Base-by-base conservation (phyloP, 2,888 invertebrate genomes). In the Philereme vetulata region DNA sequence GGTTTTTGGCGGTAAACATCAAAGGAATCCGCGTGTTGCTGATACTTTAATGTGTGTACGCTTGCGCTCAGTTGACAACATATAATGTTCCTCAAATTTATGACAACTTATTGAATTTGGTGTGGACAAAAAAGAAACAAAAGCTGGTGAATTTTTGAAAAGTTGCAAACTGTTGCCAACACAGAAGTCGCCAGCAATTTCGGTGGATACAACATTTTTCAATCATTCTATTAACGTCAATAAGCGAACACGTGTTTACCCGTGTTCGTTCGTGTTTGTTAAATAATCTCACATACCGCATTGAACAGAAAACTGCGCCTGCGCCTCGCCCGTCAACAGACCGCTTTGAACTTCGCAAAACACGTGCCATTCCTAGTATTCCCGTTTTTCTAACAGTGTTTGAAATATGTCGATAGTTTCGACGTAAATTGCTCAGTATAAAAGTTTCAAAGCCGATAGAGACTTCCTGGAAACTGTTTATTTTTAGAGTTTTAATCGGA, bases 301-400 rank as follows among this genome's bases (percentile, higher is more conserved):
- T 53, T 54, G 54, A 57, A 59, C 55, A 51, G 53, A 49, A 49
- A 55, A 44, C 5, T 9, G 48, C 68, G 72, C 51, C 72, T 75
- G 78, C 72, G 67, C 71, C 70, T 51, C 64, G 60, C 51, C 68
- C 58, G 67, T 78, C 75, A 71, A 61, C 78, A 64, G 68, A 53
- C 38, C 55, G 60, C 72, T 74, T 77, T 72, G 71, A 77, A 70
- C 71, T 69, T 72, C 51, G 76, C 74, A 70, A 65, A 64, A 67
- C 65, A 59, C 59, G 47, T 60, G 56, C 65, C 56, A 60, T 59
- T 62, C 49, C 51, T 48, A 45, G 51, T 49, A 64, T 60, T 7
- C 32, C 45, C 45, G 56, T 53, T 53, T 53, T 56, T 51, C 36
- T 35, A 40, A 36, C 60, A 53, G 46, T 58, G 65, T 60, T 65